Conservation (phyloP, 2,797 vertebrate genomes). For the Oreochromis grahami region DNA sequence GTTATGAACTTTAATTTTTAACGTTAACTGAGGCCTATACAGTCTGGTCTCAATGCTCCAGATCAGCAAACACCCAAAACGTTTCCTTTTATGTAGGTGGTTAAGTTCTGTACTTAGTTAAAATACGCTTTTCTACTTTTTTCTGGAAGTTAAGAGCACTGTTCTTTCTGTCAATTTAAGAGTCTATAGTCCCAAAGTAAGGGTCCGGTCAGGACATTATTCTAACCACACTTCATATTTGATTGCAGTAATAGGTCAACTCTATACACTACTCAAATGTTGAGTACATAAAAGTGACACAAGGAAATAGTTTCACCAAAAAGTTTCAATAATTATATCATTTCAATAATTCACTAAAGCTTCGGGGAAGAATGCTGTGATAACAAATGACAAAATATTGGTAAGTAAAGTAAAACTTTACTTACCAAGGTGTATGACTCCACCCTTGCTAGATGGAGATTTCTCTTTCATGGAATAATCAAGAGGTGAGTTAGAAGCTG, state of each 20-base stretch:
- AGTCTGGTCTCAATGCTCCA: neutral
- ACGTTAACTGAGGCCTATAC: accelerated
- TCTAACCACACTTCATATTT: neutral
- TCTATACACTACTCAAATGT: neutral
- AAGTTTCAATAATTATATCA: neutral
- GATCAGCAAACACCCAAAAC: neutral
- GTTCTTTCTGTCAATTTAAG: neutral
- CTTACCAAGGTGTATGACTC: slow-evolving; percentile 64
- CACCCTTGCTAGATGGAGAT: slow-evolving; percentile 65
- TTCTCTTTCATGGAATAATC: slow-evolving; percentile 86
- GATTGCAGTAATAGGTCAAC: neutral
- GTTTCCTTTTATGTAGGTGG: neutral
- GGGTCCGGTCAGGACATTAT: neutral
- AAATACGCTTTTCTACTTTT: accelerated
- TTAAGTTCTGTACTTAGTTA: neutral
- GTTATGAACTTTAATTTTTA: neutral
- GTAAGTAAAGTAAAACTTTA: neutral
- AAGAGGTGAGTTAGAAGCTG: slow-evolving; percentile 58
- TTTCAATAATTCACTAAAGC: neutral
- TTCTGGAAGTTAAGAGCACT: neutral
- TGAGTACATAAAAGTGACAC: neutral
- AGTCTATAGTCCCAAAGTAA: neutral
- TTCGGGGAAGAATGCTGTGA: neutral
- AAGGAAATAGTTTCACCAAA: neutral
- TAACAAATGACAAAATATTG: neutral